Conservation (phyloP, 2,797 vertebrate genomes). For the Rhodeus uyekii region DNA sequence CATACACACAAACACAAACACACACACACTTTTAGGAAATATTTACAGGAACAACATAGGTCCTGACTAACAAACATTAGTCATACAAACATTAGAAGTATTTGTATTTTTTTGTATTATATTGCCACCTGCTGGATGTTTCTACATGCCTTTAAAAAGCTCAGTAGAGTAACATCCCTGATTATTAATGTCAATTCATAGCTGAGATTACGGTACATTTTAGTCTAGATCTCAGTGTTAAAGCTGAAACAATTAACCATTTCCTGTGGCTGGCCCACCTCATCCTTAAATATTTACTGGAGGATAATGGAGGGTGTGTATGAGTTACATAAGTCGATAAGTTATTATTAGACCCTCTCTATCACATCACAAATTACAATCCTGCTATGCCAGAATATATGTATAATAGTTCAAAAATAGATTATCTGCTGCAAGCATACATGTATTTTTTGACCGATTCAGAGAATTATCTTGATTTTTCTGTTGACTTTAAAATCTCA, state of each 20-base stretch:
- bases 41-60: background rate
- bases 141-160: background rate
- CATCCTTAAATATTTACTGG: conserved; percentile 43
- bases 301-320: conserved; percentile 43
- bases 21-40: background rate
- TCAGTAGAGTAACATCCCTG: background rate
- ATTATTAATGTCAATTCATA: background rate
- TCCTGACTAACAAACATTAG: background rate
- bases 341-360: background rate
- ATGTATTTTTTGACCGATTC: background rate
- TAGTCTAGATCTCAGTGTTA: background rate
- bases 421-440: background rate
- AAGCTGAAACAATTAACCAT: background rate
- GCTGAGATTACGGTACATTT: background rate
- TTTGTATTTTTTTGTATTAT: background rate
- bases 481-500: background rate
- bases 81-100: background rate
- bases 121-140: conserved; percentile 44
- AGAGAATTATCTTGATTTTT: background rate
- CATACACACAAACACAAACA: no score
- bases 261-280: background rate
- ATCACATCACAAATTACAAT: background rate
- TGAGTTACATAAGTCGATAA: background rate
- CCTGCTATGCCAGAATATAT: conserved; percentile 3
- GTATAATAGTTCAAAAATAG: no score